A percentile compares a stretch with the other conserved stretches of the same genome.
phyloP scores from a whole-genome alignment of 2,888 invertebrate species.

The Mesorhabditis belari region DNA sequence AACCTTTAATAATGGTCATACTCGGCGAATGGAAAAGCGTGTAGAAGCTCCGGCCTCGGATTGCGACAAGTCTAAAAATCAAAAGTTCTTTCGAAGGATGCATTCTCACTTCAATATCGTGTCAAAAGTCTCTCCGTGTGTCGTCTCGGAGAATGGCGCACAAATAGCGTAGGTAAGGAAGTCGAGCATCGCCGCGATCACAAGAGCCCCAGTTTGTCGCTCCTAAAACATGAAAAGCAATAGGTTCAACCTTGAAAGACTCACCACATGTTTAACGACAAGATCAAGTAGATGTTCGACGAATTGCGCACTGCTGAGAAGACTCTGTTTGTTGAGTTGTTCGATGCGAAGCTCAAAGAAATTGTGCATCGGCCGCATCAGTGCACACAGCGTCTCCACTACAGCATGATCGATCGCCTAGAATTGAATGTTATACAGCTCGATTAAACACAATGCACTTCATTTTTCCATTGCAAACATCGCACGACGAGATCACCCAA shows the following conservation, averaged over 20 bases:
- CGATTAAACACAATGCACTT: conserved; percentile 58
- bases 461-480: conserved; percentile 77
- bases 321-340: conserved; percentile 79
- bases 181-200: conserved; percentile 94
- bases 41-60: conserved; percentile 80
- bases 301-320: conserved; percentile 82
- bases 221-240: conserved; percentile 61
- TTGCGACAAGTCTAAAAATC: conserved; percentile 92
- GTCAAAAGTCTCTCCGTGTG: conserved; percentile 82
- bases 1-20: conserved; percentile 90
- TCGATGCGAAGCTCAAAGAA: conserved; percentile 94
- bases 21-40: conserved; percentile 88
- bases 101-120: conserved; percentile 16
- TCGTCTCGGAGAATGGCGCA: conserved; percentile 97
- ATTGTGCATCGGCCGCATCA: conserved; percentile 91
- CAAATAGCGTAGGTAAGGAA: conserved; percentile 94
- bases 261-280: conserved; percentile 88
- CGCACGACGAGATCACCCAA: conserved; percentile 84
- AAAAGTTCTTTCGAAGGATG: conserved; percentile 61
- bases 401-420: neutral
- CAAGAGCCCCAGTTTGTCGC: conserved; percentile 85
- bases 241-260: neutral
- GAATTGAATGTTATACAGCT: neutral
- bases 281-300: conserved; percentile 84
- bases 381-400: conserved; percentile 84